A percentile compares a stretch with the other conserved stretches of the same genome.
Evolutionary conservation across 2,113 vertebrate species (phyloP).

Genomic region (Trochalopteron elliotii): DNA sequence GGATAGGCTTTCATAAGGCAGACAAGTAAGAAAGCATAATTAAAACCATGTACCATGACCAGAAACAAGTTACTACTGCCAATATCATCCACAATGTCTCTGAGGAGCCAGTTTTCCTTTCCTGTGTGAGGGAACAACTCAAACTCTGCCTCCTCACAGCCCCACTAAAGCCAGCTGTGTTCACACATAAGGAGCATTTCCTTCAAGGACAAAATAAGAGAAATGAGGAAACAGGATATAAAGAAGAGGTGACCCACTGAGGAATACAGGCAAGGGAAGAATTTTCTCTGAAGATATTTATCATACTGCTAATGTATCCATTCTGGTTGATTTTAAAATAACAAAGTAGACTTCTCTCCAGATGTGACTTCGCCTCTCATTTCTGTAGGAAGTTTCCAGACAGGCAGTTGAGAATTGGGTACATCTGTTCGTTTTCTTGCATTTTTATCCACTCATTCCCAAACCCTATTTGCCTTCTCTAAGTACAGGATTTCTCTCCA

Average conservation of each 20-base stretch:
- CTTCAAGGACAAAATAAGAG: slow-evolving; percentile 3
- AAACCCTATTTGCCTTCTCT: not conserved
- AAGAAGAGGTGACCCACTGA: slow-evolving; percentile 8
- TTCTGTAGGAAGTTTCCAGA: not conserved
- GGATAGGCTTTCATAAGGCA: not conserved
- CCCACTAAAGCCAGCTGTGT: slow-evolving; percentile 25
- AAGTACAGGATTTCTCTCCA: not conserved
- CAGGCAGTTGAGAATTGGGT: not conserved
- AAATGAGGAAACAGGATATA: not conserved
- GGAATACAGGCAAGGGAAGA: not conserved
- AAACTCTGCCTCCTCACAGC: not conserved
- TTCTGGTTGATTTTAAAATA: not conserved
- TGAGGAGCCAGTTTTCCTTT: slow-evolving; percentile 38
- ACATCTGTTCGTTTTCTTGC: not conserved
- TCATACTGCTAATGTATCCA: not conserved
- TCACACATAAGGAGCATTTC: not conserved
- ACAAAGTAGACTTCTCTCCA: not conserved
- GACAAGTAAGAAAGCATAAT: not conserved
- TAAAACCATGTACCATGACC: not conserved
- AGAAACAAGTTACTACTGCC: slow-evolving; percentile 26
- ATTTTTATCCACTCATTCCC: not conserved
- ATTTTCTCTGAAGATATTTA: not conserved
- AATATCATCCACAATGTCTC: not conserved
- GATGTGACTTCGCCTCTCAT: not conserved
- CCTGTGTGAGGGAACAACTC: slow-evolving; percentile 30